Percentiles rank a stretch among this genome's conserved stretches.
Conservation (phyloP, 1,140 invertebrate genomes). For the Potamilus streckersoni region DNA sequence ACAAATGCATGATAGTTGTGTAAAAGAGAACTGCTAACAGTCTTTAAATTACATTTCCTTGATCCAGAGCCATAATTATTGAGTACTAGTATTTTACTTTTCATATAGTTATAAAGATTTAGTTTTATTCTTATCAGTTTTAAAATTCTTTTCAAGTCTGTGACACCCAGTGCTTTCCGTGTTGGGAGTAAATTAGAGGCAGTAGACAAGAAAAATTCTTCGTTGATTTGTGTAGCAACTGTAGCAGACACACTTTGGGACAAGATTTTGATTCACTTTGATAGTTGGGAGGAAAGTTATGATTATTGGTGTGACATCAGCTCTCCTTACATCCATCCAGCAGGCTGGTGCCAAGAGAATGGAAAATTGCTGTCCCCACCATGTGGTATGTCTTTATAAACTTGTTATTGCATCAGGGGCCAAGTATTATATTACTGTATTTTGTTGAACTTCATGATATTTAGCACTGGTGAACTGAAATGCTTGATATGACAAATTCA, state of each 20-base stretch:
- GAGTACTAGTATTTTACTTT: too few relatives aligned
- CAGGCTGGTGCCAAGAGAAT: constrained; percentile 91
- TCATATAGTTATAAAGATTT: too few relatives aligned
- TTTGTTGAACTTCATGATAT: too few relatives aligned
- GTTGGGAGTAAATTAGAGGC: constrained; percentile 96
- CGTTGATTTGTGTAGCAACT: constrained; percentile 73
- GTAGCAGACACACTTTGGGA: constrained; percentile 64
- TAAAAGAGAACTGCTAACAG: too few relatives aligned
- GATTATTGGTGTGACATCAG: constrained; percentile 73
- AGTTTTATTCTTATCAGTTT: too few relatives aligned
- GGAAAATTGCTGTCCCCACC: constrained; percentile 85
- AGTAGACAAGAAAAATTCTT: constrained; percentile 90
- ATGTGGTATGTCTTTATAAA: constrained; percentile 70
- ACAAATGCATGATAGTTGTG: too few relatives aligned
- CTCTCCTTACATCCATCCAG: constrained; percentile 93
- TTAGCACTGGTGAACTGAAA: too few relatives aligned
- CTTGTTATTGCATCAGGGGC: too few relatives aligned
- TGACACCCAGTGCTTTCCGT: constrained; percentile 81
- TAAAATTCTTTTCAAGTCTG: constrained; percentile 65
- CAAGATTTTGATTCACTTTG: constrained; percentile 65
- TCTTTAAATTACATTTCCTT: too few relatives aligned
- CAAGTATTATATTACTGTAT: too few relatives aligned
- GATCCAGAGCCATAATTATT: too few relatives aligned
- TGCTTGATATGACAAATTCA: too few relatives aligned
- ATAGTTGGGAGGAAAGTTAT: constrained; percentile 67